Percentiles rank a stretch among this genome's conserved stretches.
Evolutionary conservation across 1,140 invertebrate genomes (phyloP).

Genomic region (Caenorhabditis inopinata): DNA sequence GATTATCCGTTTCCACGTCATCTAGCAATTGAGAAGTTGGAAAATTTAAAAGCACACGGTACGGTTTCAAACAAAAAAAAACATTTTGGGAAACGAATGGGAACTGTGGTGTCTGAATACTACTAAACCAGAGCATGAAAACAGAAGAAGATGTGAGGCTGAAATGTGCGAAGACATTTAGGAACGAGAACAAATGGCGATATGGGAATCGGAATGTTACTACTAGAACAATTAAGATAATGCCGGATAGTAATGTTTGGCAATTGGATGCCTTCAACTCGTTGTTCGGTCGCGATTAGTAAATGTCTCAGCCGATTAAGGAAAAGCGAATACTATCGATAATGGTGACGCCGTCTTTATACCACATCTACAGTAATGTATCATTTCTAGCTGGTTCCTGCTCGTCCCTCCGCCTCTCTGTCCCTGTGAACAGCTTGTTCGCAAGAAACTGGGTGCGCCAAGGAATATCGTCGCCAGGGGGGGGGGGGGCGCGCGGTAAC

Average conservation of each 20-base stretch:
- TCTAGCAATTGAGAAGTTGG: not conserved
- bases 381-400: constrained; percentile 32
- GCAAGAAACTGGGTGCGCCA: constrained; percentile 26
- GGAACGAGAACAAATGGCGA: no score
- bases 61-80: no score
- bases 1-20: constrained; percentile 28
- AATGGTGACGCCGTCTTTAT: constrained; percentile 25
- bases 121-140: not conserved
- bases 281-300: not conserved
- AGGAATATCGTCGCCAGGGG: not conserved
- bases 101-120: no score
- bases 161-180: no score
- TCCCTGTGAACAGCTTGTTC: not conserved
- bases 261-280: not conserved
- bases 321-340: constrained; percentile 23
- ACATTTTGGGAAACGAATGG: not conserved
- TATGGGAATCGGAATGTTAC: no score
- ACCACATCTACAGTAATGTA: constrained; percentile 29
- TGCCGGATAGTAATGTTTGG: constrained; percentile 11
- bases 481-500: not conserved
- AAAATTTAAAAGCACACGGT: not conserved
- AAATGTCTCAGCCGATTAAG: not conserved
- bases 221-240: constrained; percentile 13
- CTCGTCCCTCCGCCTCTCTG: not conserved
- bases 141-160: not conserved